phyloP scores from a whole-genome alignment of 1,140 invertebrate species.

The Trichoplusia ni region DNA sequence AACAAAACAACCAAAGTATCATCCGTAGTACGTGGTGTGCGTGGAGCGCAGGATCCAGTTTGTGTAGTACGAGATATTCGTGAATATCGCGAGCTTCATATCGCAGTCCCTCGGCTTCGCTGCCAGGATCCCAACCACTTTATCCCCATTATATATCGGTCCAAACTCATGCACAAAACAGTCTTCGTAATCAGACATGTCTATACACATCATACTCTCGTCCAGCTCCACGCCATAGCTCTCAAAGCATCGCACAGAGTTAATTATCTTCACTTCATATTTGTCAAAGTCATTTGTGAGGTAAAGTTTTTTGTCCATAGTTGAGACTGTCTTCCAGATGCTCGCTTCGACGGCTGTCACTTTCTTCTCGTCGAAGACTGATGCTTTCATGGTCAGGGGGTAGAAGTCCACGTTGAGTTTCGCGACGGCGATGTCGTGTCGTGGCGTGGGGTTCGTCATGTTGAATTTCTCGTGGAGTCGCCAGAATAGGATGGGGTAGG shows the following conservation, averaged over 20 bases:
- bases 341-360: slow-evolving; percentile 43
- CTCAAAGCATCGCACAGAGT: slow-evolving; percentile 48
- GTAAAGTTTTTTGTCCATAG: slow-evolving; percentile 63
- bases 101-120: slow-evolving; percentile 67
- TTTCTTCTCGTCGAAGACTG: slow-evolving; percentile 46
- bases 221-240: slow-evolving; percentile 53
- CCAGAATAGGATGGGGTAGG: slow-evolving; percentile 65
- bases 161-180: slow-evolving; percentile 72
- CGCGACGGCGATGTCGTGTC: slow-evolving; percentile 67
- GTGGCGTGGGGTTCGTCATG: slow-evolving; percentile 34
- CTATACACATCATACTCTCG: slow-evolving; percentile 60
- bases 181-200: slow-evolving; percentile 56
- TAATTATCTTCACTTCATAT: slow-evolving; percentile 41
- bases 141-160: slow-evolving; percentile 56
- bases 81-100: slow-evolving; percentile 63
- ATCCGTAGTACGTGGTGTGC: slow-evolving; percentile 51
- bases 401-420: slow-evolving; percentile 56
- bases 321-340: slow-evolving; percentile 70
- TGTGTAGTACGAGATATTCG: slow-evolving; percentile 65
- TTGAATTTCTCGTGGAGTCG: slow-evolving; percentile 62
- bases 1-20: neutral
- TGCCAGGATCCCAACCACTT: slow-evolving; percentile 58
- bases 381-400: slow-evolving; percentile 45
- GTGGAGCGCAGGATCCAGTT: slow-evolving; percentile 60
- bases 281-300: slow-evolving; percentile 67